Evolutionary conservation across 2,888 invertebrate species (phyloP).

Genomic region (Trissolcus japonicus): DNA sequence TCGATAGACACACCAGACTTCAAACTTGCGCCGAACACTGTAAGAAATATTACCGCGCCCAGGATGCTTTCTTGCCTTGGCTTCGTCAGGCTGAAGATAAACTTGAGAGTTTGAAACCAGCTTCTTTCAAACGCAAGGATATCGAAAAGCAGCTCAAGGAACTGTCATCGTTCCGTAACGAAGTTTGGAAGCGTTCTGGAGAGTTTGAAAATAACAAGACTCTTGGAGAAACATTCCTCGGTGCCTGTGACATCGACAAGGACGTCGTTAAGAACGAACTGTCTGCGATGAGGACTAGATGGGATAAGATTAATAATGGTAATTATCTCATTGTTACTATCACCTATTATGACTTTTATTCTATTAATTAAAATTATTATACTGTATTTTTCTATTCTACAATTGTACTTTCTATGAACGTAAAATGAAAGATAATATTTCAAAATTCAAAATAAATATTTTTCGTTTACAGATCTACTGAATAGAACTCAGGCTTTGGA

Average conservation of each 20-base stretch:
- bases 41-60: constrained; percentile 90
- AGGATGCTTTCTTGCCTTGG: constrained; percentile 93
- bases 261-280: constrained; percentile 91
- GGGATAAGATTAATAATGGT: constrained; percentile 94
- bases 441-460: neutral
- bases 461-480: constrained; percentile 79
- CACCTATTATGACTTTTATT: neutral
- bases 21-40: constrained; percentile 92
- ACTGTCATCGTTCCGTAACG: constrained; percentile 91
- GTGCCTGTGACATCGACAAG: constrained; percentile 92
- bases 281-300: constrained; percentile 88
- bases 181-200: constrained; percentile 94
- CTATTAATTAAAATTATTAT: neutral
- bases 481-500: constrained; percentile 88
- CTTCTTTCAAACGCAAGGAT: constrained; percentile 89
- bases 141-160: constrained; percentile 92
- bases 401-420: too few species aligned
- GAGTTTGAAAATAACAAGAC: constrained; percentile 93
- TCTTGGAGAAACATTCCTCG: constrained; percentile 91
- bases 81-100: constrained; percentile 90
- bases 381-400: neutral
- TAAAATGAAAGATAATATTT: too few species aligned
- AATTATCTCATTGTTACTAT: neutral
- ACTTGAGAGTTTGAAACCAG: constrained; percentile 85
- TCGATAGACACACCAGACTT: constrained; percentile 89